Percentiles rank a stretch among this genome's conserved stretches.
Evolutionary conservation across 2,888 invertebrate species (phyloP).

Genomic region (Erebia ligea): DNA sequence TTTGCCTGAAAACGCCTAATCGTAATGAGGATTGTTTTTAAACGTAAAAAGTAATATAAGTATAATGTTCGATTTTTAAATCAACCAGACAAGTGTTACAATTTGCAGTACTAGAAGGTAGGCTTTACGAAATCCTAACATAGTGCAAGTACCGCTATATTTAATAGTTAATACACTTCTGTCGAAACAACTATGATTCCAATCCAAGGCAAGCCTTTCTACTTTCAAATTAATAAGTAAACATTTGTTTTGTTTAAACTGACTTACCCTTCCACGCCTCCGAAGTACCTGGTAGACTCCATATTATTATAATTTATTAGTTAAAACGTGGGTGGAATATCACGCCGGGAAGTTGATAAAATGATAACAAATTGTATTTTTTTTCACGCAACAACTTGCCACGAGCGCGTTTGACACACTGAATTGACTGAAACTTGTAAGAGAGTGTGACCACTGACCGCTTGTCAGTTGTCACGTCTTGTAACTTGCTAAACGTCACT

Average conservation of each 20-base stretch:
- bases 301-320: conserved; percentile 41
- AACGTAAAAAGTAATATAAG: neutral
- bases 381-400: conserved; percentile 44
- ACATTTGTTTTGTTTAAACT: neutral
- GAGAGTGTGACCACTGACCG: neutral
- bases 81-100: too few relatives aligned
- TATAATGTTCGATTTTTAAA: neutral
- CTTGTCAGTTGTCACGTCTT: neutral
- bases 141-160: conserved; percentile 13
- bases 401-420: conserved; percentile 49
- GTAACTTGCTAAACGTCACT: neutral
- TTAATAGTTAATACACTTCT: conserved; percentile 4
- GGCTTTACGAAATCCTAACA: neutral
- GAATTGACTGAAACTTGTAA: neutral
- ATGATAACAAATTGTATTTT: conserved; percentile 40
- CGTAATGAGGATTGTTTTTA: too few relatives aligned
- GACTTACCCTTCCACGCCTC: conserved; percentile 75
- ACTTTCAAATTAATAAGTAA: conserved; percentile 56
- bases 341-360: conserved; percentile 44
- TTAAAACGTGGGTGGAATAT: conserved; percentile 41
- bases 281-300: conserved; percentile 61
- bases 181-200: conserved; percentile 57
- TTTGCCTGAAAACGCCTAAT: too few relatives aligned
- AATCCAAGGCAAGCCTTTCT: conserved; percentile 76
- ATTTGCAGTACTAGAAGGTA: neutral